Evolutionary conservation across 1,140 invertebrate genomes (phyloP).

Genomic region (Hypothenemus hampei): DNA sequence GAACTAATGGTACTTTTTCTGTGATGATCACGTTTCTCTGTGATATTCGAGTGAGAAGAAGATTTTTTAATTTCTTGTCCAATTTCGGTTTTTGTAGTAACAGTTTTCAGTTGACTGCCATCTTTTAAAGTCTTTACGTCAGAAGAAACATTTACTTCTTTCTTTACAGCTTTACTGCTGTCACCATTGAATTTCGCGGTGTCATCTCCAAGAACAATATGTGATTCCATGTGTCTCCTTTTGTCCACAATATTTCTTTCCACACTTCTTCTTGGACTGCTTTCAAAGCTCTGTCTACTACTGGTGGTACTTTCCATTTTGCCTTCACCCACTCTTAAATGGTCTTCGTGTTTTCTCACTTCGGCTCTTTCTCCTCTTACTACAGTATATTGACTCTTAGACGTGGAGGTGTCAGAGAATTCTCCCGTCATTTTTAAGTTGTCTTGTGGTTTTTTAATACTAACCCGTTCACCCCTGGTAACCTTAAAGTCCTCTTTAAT

Average conservation of each 20-base stretch:
- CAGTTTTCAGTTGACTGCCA: conserved; percentile 51
- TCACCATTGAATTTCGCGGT: conserved; percentile 43
- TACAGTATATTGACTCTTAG: conserved; percentile 48
- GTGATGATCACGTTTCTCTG: conserved; percentile 44
- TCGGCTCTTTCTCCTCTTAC: conserved; percentile 53
- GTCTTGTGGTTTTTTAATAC: conserved; percentile 51
- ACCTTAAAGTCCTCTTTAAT: conserved; percentile 55
- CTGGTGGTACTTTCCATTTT: conserved; percentile 52
- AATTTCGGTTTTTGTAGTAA: conserved; percentile 46
- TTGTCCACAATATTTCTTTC: conserved; percentile 42
- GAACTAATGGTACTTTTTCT: conserved; percentile 68
- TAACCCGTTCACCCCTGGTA: conserved; percentile 54
- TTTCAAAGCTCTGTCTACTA: conserved; percentile 48
- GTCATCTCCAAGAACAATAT: conserved; percentile 58
- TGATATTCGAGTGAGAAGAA: conserved; percentile 20
- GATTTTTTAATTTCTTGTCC: conserved; percentile 34
- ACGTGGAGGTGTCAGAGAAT: conserved; percentile 52
- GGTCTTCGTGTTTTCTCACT: conserved; percentile 52
- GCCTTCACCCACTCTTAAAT: conserved; percentile 49
- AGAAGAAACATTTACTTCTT: conserved; percentile 35
- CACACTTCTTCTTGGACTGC: conserved; percentile 44
- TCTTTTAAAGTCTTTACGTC: conserved; percentile 50
- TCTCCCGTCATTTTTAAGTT: conserved; percentile 51
- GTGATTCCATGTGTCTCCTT: conserved; percentile 58
- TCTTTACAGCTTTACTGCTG: conserved; percentile 32